Percentiles rank a stretch among this genome's conserved stretches.
These are phyloP conservation scores for Coenobita brevimanus DNA, from an alignment of 1,140 invertebrate genomes.

Conservation along the genomic window DNA sequence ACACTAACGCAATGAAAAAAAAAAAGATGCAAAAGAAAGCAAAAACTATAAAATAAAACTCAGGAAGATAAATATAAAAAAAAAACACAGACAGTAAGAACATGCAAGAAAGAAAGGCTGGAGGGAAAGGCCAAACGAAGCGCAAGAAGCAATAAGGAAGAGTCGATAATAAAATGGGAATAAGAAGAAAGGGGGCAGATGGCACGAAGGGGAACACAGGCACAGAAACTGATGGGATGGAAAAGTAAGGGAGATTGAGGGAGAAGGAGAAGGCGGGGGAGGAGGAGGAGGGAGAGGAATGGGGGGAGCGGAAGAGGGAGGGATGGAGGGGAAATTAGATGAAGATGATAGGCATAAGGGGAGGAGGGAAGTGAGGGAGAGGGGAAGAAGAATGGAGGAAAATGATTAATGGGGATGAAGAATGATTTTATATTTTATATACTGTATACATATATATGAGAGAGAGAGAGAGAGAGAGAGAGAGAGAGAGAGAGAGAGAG, in stretches of 20 bases:
- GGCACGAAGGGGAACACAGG: not conserved
- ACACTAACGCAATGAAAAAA: not conserved
- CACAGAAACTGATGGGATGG: not conserved
- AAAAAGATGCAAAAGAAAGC: not conserved
- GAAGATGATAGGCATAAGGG: not conserved
- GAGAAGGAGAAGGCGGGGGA: not conserved
- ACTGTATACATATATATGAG: not conserved
- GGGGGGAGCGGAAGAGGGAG: not conserved
- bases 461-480: not conserved
- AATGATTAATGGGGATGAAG: not conserved
- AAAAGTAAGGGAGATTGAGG: not conserved
- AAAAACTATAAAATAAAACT: too few species aligned
- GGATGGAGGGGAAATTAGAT: not conserved
- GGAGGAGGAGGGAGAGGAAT: not conserved
- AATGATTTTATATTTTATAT: too few species aligned
- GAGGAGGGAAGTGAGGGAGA: not conserved
- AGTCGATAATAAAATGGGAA: not conserved
- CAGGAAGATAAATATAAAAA: too few species aligned
- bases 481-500: not conserved
- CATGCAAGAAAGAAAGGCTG: too few species aligned
- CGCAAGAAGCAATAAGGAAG: not conserved
- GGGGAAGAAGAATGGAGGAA: not conserved
- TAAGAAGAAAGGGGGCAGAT: not conserved
- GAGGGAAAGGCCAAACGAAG: too few species aligned
- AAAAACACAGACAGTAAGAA: too few species aligned